A percentile compares a stretch with the other conserved stretches of the same genome.
phyloP scores from a whole-genome alignment of 1,140 invertebrate genomes.

The Drosophila nebulosa region DNA sequence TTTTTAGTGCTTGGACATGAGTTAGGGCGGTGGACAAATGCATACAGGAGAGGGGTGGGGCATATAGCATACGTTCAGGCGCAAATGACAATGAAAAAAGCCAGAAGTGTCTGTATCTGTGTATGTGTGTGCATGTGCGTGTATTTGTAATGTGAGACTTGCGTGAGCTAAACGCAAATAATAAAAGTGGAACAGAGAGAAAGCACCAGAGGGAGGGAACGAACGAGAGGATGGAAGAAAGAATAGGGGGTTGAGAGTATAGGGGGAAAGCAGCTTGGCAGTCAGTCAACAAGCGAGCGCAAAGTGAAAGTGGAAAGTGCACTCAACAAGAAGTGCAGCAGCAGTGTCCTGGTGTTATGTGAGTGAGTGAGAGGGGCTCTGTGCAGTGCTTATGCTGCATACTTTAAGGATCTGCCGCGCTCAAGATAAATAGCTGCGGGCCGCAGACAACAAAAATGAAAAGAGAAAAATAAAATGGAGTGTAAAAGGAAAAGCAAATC shows the following conservation, averaged over 20 bases:
- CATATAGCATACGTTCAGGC: constrained; percentile 49
- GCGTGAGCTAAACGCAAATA: constrained; percentile 72
- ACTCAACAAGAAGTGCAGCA: constrained; percentile 48
- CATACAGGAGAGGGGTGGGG: constrained; percentile 15
- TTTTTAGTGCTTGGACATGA: constrained; percentile 72
- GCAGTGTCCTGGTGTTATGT: constrained; percentile 5
- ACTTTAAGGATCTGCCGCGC: constrained; percentile 47
- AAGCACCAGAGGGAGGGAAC: neutral
- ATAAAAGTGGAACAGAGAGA: constrained; percentile 52
- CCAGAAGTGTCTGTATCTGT: constrained; percentile 28
- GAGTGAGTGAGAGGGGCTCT: constrained; percentile 20
- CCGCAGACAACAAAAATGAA: constrained; percentile 2
- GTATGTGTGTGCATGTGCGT: neutral
- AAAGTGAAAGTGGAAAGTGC: constrained; percentile 76
- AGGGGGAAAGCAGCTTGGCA: constrained; percentile 7
- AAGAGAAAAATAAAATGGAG: neutral
- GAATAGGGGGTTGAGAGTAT: neutral
- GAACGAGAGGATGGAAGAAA: constrained; percentile 12
- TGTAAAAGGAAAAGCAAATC: neutral
- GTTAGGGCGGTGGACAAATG: constrained; percentile 49
- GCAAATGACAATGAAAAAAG: constrained; percentile 68
- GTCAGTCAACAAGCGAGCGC: constrained; percentile 68
- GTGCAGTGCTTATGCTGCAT: constrained; percentile 63
- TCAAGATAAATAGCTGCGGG: constrained; percentile 73
- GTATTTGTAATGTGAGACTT: constrained; percentile 56